phyloP scores from a whole-genome alignment of 1,140 invertebrate genomes.

The Vanessa tameamea region DNA sequence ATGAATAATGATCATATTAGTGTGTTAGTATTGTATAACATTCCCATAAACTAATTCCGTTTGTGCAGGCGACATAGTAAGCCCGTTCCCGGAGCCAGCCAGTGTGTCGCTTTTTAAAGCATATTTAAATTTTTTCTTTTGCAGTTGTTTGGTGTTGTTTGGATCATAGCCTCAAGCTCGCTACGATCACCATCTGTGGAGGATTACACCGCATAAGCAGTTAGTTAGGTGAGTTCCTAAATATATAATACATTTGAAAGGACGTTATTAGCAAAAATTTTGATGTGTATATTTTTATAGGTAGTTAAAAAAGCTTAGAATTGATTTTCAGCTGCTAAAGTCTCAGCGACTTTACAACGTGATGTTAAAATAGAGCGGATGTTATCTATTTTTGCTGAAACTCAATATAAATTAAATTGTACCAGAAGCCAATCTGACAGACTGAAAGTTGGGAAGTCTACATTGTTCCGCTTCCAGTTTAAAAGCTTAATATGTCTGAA shows the following conservation, averaged over 20 bases:
- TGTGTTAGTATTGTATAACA: conserved; percentile 64
- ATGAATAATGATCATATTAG: conserved; percentile 59
- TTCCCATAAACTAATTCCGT: conserved; percentile 75
- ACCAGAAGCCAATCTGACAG: background rate
- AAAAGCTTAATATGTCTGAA: background rate
- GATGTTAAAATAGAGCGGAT: conserved; percentile 11
- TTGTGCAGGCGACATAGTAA: conserved; percentile 75
- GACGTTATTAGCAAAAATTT: conserved; percentile 19
- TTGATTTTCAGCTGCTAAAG: background rate
- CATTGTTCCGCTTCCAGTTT: background rate
- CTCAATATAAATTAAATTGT: conserved; percentile 27
- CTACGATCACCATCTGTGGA: conserved; percentile 82
- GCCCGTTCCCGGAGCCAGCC: conserved; percentile 71
- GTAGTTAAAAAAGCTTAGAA: background rate
- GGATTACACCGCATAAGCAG: conserved; percentile 79
- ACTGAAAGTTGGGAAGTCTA: conserved; percentile 4
- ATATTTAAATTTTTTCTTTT: conserved; percentile 82
- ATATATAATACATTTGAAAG: conserved; percentile 44
- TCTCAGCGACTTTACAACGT: conserved; percentile 20
- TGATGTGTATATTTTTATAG: too few relatives aligned
- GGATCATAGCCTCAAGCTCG: conserved; percentile 81
- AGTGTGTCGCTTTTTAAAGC: conserved; percentile 78
- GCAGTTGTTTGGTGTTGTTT: conserved; percentile 82
- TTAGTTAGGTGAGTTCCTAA: conserved; percentile 62
- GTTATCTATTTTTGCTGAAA: conserved; percentile 23